These are phyloP conservation scores for Holocentrus rufus DNA, from an alignment of 2,797 vertebrate species.

Conservation along the genomic window DNA sequence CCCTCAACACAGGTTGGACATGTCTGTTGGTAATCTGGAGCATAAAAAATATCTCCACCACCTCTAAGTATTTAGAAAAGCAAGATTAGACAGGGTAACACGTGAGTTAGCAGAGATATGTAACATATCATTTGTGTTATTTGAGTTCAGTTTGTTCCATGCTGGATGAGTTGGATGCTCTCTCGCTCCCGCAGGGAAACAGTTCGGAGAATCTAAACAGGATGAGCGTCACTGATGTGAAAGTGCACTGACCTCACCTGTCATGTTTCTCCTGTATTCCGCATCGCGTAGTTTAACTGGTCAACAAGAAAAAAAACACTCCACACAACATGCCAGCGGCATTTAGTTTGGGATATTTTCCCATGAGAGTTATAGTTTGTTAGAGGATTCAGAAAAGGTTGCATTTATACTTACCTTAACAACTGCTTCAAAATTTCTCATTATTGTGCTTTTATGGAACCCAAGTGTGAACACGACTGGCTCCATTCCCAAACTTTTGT, in stretches of 20 bases:
- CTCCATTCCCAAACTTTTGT: slow-evolving; percentile 52
- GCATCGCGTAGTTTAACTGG: slow-evolving; percentile 3
- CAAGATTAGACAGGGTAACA: slow-evolving; percentile 1
- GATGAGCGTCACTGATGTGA: slow-evolving; percentile 48
- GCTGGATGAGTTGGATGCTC: slow-evolving; percentile 16
- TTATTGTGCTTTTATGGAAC: slow-evolving; percentile 34
- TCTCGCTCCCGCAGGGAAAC: slow-evolving; percentile 26
- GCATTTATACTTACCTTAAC: neutral
- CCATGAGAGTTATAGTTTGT: neutral
- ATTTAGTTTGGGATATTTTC: slow-evolving; percentile 8
- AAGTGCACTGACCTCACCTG: slow-evolving; percentile 23
- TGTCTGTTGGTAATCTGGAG: slow-evolving; percentile 6
- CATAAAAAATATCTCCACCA: slow-evolving; percentile 9
- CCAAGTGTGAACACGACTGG: slow-evolving; percentile 20
- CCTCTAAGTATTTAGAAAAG: slow-evolving; percentile 21
- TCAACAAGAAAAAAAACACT: neutral
- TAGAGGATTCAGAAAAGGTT: slow-evolving; percentile 7
- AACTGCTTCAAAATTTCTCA: slow-evolving; percentile 5
- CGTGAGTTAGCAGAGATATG: slow-evolving; percentile 2
- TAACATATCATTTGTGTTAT: slow-evolving; percentile 2
- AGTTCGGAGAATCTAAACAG: slow-evolving; percentile 43
- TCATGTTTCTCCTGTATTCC: slow-evolving; percentile 18
- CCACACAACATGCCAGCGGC: neutral
- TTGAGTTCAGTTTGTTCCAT: neutral
- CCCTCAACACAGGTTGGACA: slow-evolving; percentile 8